Conservation (phyloP, 2,113 vertebrate genomes). For the Rhinogobius similis region DNA sequence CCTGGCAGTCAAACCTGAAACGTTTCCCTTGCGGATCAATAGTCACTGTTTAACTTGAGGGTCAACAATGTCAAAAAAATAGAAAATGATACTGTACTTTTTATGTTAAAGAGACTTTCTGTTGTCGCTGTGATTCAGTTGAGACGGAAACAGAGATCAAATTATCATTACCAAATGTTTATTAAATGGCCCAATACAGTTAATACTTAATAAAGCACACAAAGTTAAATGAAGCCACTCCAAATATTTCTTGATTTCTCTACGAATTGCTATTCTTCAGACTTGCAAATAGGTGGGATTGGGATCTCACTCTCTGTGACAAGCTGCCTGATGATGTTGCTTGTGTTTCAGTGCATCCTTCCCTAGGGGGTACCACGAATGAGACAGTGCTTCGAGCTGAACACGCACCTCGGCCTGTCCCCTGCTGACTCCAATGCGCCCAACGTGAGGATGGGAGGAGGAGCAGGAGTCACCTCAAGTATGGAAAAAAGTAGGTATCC, state of each 20-base stretch:
- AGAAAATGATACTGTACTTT: too few species aligned
- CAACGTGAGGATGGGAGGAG: not conserved
- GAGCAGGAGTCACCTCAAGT: not conserved
- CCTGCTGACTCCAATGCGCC: constrained; percentile 41
- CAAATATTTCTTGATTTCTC: not conserved
- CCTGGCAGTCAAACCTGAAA: too few species aligned
- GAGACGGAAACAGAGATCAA: not conserved
- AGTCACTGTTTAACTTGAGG: too few species aligned
- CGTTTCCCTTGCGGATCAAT: too few species aligned
- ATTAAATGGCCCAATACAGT: not conserved
- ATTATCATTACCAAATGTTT: not conserved
- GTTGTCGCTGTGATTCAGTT: not conserved
- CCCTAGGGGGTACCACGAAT: constrained; percentile 7
- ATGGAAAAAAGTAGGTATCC: not conserved
- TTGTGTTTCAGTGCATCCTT: not conserved
- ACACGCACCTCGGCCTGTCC: constrained; percentile 57
- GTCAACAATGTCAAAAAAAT: too few species aligned
- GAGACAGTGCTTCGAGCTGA: constrained; percentile 50
- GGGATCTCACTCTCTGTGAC: not conserved
- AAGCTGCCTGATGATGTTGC: not conserved
- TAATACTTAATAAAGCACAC: not conserved
- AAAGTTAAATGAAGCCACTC: not conserved
- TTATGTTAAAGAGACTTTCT: not conserved
- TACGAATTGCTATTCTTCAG: not conserved
- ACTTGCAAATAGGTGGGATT: not conserved